These are phyloP conservation scores for Drosophila mimetica DNA, from an alignment of 2,888 invertebrate genomes.

Conservation along the genomic window DNA sequence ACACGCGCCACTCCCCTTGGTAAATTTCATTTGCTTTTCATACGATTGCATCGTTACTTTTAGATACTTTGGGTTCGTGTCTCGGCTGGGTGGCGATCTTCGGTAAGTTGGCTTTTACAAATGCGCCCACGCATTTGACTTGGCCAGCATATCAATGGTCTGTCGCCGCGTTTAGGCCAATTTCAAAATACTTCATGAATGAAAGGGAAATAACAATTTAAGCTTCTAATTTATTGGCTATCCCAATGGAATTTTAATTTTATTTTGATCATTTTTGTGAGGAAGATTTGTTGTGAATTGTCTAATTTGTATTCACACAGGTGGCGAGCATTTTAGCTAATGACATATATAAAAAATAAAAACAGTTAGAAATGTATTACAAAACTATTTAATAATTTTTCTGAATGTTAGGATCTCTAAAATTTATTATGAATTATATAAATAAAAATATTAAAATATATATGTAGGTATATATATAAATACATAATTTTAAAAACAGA, in stretches of 20 bases:
- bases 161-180: neutral
- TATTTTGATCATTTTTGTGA: neutral
- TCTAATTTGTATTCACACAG: slow-evolving; percentile 3
- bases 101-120: slow-evolving; percentile 32
- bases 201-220: slow-evolving; percentile 11
- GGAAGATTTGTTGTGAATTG: neutral
- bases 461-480: too few species aligned
- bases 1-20: neutral
- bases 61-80: slow-evolving; percentile 44
- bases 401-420: too few species aligned
- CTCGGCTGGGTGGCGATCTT: slow-evolving; percentile 52
- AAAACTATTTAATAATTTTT: too few species aligned
- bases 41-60: slow-evolving; percentile 28
- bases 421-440: too few species aligned
- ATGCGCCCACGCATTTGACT: slow-evolving; percentile 24
- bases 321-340: neutral
- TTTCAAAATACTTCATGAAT: slow-evolving; percentile 30
- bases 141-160: slow-evolving; percentile 22
- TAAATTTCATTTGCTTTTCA: slow-evolving; percentile 49
- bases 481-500: too few species aligned
- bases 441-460: too few species aligned
- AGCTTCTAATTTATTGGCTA: slow-evolving; percentile 12
- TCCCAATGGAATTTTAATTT: slow-evolving; percentile 3
- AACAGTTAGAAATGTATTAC: too few species aligned
- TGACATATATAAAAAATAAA: neutral